phyloP scores from a whole-genome alignment of 2,113 vertebrate species.

The Antigone vipio region DNA sequence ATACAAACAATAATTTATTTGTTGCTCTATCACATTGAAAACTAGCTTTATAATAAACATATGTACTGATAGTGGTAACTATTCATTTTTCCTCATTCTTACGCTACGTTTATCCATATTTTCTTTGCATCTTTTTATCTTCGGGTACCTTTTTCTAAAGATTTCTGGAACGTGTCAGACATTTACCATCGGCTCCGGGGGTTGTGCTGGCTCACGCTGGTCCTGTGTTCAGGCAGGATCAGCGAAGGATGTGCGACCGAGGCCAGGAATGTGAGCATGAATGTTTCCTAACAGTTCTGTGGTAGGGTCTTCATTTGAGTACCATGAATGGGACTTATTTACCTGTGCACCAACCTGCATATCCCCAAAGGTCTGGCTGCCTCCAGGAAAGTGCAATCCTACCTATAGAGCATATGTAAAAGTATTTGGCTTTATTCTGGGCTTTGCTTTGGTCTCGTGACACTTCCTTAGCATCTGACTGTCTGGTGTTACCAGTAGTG shows the following conservation, averaged over 20 bases:
- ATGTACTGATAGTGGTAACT: not conserved
- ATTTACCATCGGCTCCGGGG: not conserved
- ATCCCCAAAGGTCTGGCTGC: not conserved
- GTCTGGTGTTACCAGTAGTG: not conserved
- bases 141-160: not conserved
- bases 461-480: not conserved
- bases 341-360: not conserved
- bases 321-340: not conserved
- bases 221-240: not conserved
- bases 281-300: not conserved
- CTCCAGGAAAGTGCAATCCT: not conserved
- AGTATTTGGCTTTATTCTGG: not conserved
- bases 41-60: not conserved
- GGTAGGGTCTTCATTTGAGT: not conserved
- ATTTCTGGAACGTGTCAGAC: not conserved
- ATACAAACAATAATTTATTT: not conserved
- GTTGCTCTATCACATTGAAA: not conserved
- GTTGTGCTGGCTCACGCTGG: not conserved
- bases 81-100: not conserved
- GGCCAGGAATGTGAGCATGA: not conserved
- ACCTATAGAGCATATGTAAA: not conserved
- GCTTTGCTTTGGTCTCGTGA: not conserved
- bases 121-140: not conserved
- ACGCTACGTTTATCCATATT: not conserved
- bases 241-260: fast-evolving